phyloP scores from a whole-genome alignment of 2,888 invertebrate species.

The Panzeria rudis region DNA sequence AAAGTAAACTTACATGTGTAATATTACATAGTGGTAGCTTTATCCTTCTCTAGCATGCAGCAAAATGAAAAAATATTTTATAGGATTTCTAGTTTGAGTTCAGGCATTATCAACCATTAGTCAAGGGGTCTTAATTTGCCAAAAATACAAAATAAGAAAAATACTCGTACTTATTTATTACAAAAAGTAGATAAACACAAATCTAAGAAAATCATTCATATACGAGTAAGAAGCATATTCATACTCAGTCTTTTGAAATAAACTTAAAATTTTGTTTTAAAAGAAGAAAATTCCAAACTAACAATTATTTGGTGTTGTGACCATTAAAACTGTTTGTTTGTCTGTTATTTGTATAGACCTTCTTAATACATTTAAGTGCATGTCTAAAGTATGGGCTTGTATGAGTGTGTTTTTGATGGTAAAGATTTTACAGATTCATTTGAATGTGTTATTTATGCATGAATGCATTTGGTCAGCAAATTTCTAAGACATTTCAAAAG shows the following conservation, averaged over 20 bases:
- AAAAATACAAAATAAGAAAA: slow-evolving; percentile 50
- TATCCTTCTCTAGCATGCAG: slow-evolving; percentile 13
- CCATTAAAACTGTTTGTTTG: slow-evolving; percentile 66
- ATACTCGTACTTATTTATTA: slow-evolving; percentile 19
- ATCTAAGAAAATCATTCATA: slow-evolving; percentile 61
- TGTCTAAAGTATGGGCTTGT: neutral
- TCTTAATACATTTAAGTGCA: slow-evolving; percentile 35
- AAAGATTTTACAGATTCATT: slow-evolving; percentile 61
- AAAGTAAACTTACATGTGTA: slow-evolving; percentile 38
- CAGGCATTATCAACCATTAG: slow-evolving; percentile 68
- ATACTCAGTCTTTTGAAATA: slow-evolving; percentile 15
- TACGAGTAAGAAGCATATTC: neutral
- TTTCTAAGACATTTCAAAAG: slow-evolving; percentile 61
- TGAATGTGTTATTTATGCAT: slow-evolving; percentile 71
- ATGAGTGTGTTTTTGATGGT: slow-evolving; percentile 19
- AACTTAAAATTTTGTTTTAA: slow-evolving; percentile 7
- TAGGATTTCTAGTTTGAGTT: slow-evolving; percentile 57
- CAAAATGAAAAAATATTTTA: slow-evolving; percentile 51
- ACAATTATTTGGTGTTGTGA: slow-evolving; percentile 71
- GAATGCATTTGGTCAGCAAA: slow-evolving; percentile 70
- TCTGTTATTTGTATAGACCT: slow-evolving; percentile 34
- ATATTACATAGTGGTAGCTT: slow-evolving; percentile 14
- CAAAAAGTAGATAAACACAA: slow-evolving; percentile 50
- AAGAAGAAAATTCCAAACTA: slow-evolving; percentile 50
- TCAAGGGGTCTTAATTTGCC: slow-evolving; percentile 70